Evolutionary conservation across 1,140 invertebrate genomes (phyloP).

Genomic region (Ostrea edulis): DNA sequence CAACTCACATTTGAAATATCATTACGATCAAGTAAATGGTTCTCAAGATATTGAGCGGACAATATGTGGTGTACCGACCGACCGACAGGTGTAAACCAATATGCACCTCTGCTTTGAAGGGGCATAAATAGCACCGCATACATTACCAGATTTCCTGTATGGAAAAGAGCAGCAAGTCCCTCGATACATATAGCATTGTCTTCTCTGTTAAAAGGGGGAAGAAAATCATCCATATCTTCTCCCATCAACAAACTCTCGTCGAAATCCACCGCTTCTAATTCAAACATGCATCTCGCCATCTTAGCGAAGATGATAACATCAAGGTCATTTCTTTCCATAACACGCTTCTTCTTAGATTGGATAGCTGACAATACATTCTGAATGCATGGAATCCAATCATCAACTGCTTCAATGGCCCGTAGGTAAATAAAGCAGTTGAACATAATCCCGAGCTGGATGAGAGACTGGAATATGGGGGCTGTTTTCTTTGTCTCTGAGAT

Average conservation of each 20-base stretch:
- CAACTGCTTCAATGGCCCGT: neutral
- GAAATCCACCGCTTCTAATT: neutral
- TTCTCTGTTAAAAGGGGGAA: neutral
- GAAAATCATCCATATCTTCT: neutral
- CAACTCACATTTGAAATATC: no score
- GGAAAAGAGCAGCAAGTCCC: neutral
- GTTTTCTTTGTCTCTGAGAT: neutral
- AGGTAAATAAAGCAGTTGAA: neutral
- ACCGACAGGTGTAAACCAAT: no score
- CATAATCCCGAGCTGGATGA: neutral
- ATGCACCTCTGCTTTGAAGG: no score
- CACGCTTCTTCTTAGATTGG: neutral
- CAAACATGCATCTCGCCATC: neutral
- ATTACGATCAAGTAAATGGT: no score
- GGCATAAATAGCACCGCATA: neutral
- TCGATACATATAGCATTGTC: neutral
- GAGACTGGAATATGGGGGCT: neutral
- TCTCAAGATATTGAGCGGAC: no score
- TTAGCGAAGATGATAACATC: neutral
- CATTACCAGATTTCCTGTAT: neutral
- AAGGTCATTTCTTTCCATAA: neutral
- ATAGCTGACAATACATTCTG: neutral
- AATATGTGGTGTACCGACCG: no score
- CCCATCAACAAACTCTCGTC: neutral
- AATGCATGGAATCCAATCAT: neutral